Percentiles rank a stretch among this genome's conserved stretches.
Evolutionary conservation across 2,113 vertebrate genomes (phyloP).

Genomic region (Equus quagga): DNA sequence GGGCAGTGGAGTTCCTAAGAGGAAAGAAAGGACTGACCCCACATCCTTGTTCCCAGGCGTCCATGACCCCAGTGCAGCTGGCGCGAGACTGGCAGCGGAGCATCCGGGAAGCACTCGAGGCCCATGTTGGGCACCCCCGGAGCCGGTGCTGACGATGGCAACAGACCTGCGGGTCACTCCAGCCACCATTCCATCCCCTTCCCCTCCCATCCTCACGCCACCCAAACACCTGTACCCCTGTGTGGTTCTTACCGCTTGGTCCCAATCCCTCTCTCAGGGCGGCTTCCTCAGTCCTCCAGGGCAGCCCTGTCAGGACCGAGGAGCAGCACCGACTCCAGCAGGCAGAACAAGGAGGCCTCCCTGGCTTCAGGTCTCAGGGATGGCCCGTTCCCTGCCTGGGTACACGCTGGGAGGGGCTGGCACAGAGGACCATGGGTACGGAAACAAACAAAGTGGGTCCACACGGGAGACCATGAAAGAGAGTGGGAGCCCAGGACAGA

Average conservation of each 20-base stretch:
- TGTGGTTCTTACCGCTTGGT: background rate
- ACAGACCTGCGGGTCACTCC: background rate
- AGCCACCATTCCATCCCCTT: background rate
- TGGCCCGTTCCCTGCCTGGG: background rate
- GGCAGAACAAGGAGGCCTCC: background rate
- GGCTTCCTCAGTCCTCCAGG: background rate
- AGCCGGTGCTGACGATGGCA: background rate
- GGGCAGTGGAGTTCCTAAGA: fast-evolving
- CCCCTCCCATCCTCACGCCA: fast-evolving
- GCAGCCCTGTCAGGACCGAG: background rate
- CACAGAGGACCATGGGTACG: background rate
- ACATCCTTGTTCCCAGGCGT: constrained; percentile 56
- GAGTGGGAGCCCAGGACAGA: background rate
- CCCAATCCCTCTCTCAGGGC: fast-evolving
- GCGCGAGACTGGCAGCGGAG: constrained; percentile 79
- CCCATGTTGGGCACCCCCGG: background rate
- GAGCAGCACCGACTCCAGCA: fast-evolving
- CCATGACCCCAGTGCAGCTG: constrained; percentile 74
- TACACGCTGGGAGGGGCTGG: fast-evolving
- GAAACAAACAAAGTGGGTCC: background rate
- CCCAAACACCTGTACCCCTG: fast-evolving
- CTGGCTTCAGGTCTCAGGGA: background rate
- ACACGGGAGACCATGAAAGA: background rate
- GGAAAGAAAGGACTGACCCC: background rate
- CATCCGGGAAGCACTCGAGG: constrained; percentile 79